Evolutionary conservation across 2,113 vertebrate species (phyloP).

Genomic region (Macroglossus sobrinus): DNA sequence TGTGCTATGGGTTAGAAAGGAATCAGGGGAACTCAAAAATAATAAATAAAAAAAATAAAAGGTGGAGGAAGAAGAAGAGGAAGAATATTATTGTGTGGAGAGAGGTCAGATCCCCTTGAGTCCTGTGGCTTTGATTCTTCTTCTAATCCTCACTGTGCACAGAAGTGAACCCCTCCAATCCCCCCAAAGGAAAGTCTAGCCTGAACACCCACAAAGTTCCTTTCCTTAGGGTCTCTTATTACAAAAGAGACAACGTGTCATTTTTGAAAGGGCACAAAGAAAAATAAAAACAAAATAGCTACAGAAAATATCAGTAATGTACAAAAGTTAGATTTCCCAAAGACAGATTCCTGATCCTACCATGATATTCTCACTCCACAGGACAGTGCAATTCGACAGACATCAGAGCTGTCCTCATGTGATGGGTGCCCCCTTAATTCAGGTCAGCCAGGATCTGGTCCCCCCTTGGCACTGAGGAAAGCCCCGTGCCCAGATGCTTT

Average conservation of each 20-base stretch:
- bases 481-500: too few species aligned
- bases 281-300: neutral
- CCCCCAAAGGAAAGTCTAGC: neutral
- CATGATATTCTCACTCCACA: fast-evolving
- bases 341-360: neutral
- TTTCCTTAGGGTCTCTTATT: neutral
- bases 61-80: neutral
- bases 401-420: fast-evolving
- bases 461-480: too few species aligned
- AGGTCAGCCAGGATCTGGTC: neutral
- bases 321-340: neutral
- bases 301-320: neutral
- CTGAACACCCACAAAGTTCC: neutral
- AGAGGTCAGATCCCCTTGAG: neutral
- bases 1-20: neutral
- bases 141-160: neutral
- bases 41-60: too few species aligned
- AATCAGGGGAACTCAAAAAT: neutral
- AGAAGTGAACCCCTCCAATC: neutral
- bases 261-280: neutral
- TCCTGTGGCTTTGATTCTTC: neutral
- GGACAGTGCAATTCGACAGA: neutral
- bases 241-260: neutral
- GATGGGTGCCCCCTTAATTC: neutral
- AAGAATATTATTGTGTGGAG: too few species aligned